A percentile compares a stretch with the other conserved stretches of the same genome.
phyloP scores from a whole-genome alignment of 53 echinoderm and acorn worm genomes.

The Echinarachnius parma region DNA sequence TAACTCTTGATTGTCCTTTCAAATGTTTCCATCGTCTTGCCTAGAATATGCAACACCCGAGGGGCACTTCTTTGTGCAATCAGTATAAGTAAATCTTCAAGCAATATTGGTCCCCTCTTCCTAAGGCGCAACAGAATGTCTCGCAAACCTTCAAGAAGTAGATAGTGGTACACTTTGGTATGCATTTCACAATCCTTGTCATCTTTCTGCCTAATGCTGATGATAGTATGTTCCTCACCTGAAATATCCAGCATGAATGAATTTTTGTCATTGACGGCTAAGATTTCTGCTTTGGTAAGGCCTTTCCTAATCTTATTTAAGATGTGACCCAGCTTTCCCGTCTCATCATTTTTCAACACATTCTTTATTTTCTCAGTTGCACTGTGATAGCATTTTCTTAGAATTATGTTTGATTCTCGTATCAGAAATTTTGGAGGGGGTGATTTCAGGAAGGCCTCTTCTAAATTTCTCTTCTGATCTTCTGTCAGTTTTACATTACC shows the following conservation, averaged over 20 bases:
- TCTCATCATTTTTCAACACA: background rate
- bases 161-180: slow-evolving; percentile 16
- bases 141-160: slow-evolving; percentile 13
- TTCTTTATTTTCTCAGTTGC: background rate
- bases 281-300: no score
- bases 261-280: no score
- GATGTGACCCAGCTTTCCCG: slow-evolving; percentile 10
- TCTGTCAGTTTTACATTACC: no score
- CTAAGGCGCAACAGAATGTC: slow-evolving; percentile 1
- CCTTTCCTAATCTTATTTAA: background rate
- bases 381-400: no score
- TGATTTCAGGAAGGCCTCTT: no score
- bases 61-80: background rate
- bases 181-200: background rate
- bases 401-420: no score
- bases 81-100: slow-evolving; percentile 10
- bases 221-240: background rate
- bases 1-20: slow-evolving; percentile 11
- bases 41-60: slow-evolving; percentile 6
- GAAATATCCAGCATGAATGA: slow-evolving; percentile 13
- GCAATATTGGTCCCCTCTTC: background rate
- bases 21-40: slow-evolving; percentile 16
- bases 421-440: no score
- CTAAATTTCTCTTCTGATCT: no score
- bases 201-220: background rate